Evolutionary conservation across 2,797 vertebrate genomes (phyloP).

Genomic region (Oryzias sinensis): DNA sequence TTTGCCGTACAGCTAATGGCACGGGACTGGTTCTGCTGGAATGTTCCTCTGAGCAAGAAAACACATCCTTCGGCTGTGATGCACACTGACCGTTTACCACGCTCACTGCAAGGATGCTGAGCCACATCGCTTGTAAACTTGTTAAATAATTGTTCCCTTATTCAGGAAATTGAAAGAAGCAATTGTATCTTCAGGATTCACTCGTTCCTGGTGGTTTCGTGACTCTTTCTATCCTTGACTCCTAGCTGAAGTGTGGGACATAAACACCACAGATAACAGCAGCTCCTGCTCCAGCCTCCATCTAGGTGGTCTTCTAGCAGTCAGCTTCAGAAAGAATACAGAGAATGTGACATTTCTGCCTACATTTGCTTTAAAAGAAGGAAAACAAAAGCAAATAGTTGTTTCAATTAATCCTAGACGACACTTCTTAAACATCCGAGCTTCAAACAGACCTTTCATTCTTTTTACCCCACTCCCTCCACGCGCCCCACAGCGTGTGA

Average conservation of each 20-base stretch:
- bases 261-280: not conserved
- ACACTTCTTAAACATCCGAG: conserved; percentile 36
- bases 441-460: conserved; percentile 58
- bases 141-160: not conserved
- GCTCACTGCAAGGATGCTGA: conserved; percentile 22
- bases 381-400: conserved; percentile 30
- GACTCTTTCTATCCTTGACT: not conserved
- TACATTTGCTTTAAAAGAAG: conserved; percentile 34
- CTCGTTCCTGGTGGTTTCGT: not conserved
- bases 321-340: conserved; percentile 42
- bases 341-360: conserved; percentile 43
- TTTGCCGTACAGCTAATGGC: conserved; percentile 71
- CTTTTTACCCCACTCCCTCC: conserved; percentile 38
- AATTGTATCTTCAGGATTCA: not conserved
- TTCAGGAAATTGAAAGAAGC: conserved; percentile 16
- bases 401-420: conserved; percentile 61
- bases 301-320: conserved; percentile 41
- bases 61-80: conserved; percentile 60
- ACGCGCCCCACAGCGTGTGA: conserved; percentile 31
- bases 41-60: conserved; percentile 67
- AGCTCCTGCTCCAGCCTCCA: conserved; percentile 13
- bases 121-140: not conserved
- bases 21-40: conserved; percentile 63
- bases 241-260: conserved; percentile 11
- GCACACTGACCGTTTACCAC: conserved; percentile 61